Percentiles rank a stretch among this genome's conserved stretches.
Conservation (phyloP, 2,888 invertebrate genomes). For the Opisthograptis luteolata region DNA sequence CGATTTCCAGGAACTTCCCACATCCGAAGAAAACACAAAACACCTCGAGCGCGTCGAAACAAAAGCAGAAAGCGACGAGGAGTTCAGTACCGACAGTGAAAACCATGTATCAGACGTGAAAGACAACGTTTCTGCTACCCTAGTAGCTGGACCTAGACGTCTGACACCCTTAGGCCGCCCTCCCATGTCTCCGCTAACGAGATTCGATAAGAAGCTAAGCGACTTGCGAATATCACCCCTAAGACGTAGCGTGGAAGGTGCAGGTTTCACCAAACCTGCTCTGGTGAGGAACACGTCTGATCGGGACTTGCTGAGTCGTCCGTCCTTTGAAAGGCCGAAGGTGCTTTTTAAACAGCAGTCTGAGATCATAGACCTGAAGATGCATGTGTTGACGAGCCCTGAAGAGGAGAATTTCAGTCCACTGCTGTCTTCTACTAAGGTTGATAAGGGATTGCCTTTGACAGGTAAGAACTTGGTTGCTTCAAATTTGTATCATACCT, state of each 20-base stretch:
- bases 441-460: slow-evolving; percentile 76
- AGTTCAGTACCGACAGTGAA: slow-evolving; percentile 75
- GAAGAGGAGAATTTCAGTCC: slow-evolving; percentile 70
- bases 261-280: slow-evolving; percentile 60
- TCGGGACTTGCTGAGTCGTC: slow-evolving; percentile 59
- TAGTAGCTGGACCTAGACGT: slow-evolving; percentile 51
- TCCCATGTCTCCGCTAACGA: slow-evolving; percentile 64
- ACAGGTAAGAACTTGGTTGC: slow-evolving; percentile 79
- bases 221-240: slow-evolving; percentile 72
- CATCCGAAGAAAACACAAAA: slow-evolving; percentile 79
- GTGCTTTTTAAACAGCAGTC: slow-evolving; percentile 74
- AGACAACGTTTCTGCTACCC: slow-evolving; percentile 47
- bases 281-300: slow-evolving; percentile 64
- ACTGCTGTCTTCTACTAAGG: slow-evolving; percentile 56
- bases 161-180: slow-evolving; percentile 69
- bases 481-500: no score
- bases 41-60: slow-evolving; percentile 76
- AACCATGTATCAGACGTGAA: slow-evolving; percentile 67
- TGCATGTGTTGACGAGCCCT: slow-evolving; percentile 68
- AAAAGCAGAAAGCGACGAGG: slow-evolving; percentile 81
- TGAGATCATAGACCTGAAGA: slow-evolving; percentile 77
- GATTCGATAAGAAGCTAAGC: slow-evolving; percentile 67
- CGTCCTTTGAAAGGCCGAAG: slow-evolving; percentile 69
- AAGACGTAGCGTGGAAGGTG: slow-evolving; percentile 66
- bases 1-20: slow-evolving; percentile 74